Evolutionary conservation across 2,888 invertebrate genomes (phyloP).

Genomic region (Acanthoscelides obtectus): DNA sequence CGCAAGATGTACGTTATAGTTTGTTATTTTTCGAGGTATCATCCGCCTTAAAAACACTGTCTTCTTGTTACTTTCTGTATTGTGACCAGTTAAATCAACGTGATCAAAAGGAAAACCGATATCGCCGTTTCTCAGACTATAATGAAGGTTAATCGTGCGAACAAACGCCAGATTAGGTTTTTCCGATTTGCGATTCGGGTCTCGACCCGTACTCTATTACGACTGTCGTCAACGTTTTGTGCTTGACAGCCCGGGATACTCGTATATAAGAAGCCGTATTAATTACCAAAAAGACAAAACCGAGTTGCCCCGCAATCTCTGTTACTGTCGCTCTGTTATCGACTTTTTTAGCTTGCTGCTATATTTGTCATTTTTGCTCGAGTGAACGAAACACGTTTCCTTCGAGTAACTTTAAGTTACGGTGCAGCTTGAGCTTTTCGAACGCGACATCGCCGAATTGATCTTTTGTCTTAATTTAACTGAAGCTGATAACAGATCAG

Average conservation of each 20-base stretch:
- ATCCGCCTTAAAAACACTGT: too few species aligned
- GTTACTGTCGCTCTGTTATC: neutral
- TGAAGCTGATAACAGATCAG: too few species aligned
- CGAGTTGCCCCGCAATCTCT: conserved; percentile 7
- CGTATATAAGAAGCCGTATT: conserved; percentile 30
- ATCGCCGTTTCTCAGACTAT: conserved; percentile 15
- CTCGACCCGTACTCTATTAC: conserved; percentile 16
- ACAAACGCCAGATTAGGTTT: conserved; percentile 38
- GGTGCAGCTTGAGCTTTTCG: too few species aligned
- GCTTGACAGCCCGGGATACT: conserved; percentile 33
- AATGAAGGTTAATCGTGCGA: conserved; percentile 37
- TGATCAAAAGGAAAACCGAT: neutral
- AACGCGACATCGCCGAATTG: too few species aligned
- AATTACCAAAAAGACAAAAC: conserved; percentile 30
- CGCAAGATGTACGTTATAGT: too few species aligned
- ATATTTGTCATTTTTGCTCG: neutral
- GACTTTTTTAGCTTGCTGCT: neutral
- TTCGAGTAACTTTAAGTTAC: too few species aligned
- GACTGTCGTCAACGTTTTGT: conserved; percentile 30
- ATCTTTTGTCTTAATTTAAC: too few species aligned
- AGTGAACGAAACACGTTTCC: neutral
- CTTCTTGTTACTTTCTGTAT: too few species aligned
- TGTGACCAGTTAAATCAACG: neutral
- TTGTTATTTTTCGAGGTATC: too few species aligned
- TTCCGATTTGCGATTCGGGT: conserved; percentile 30